A percentile compares a stretch with the other conserved stretches of the same genome.
These are phyloP conservation scores for Asteroscopus sphinx DNA, from an alignment of 2,888 invertebrate species.

Conservation along the genomic window DNA sequence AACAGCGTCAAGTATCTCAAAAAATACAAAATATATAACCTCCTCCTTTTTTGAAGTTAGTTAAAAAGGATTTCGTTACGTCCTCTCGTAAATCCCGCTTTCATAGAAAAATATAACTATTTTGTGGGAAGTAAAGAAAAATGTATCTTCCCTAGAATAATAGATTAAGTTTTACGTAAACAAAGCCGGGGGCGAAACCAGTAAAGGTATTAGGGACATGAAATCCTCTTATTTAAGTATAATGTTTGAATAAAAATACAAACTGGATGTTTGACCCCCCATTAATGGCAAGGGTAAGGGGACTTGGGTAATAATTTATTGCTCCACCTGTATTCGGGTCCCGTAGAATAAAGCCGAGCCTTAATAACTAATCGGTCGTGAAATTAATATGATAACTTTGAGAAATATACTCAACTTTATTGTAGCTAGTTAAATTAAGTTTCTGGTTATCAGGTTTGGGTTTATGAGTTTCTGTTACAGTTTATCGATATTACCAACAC, in stretches of 20 bases:
- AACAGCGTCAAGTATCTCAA: no score
- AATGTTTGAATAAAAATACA: constrained; percentile 37
- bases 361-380: constrained; percentile 68
- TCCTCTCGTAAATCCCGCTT: constrained; percentile 10
- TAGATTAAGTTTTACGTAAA: constrained; percentile 17
- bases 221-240: constrained; percentile 15
- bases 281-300: constrained; percentile 53
- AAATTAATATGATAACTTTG: constrained; percentile 74
- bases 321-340: constrained; percentile 65
- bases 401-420: constrained; percentile 57
- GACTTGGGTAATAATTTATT: constrained; percentile 64
- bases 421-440: constrained; percentile 54
- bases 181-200: constrained; percentile 13
- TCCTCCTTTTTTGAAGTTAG: no score
- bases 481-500: constrained; percentile 20
- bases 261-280: constrained; percentile 61
- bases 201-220: constrained; percentile 26
- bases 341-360: constrained; percentile 61
- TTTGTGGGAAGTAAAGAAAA: constrained; percentile 6
- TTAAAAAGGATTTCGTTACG: constrained; percentile 9
- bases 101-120: constrained; percentile 21
- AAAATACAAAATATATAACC: no score
- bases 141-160: constrained; percentile 13
- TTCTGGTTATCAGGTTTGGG: constrained; percentile 21
- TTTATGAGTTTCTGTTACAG: constrained; percentile 13